Evolutionary conservation across 2,888 invertebrate genomes (phyloP), one percentile per base, ranked within the genome.

Genomic region (Lycaena phlaeas): DNA sequence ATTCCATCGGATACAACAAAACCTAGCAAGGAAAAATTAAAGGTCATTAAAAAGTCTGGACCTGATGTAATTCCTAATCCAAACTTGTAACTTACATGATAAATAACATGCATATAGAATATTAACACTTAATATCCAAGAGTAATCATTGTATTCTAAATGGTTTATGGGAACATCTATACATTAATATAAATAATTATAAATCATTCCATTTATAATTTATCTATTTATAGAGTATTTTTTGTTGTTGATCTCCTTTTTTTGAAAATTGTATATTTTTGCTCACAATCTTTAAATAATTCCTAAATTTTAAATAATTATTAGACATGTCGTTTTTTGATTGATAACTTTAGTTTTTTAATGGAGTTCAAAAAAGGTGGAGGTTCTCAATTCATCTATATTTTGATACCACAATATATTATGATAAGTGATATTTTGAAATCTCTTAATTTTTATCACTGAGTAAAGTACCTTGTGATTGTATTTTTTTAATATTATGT

Each of bases 1-100:
- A 86, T 88, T 44, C 74, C 77, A 2, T 72, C 76, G 0, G 88
- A 88, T 52, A 86, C 86, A 0, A 64, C 67, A 12, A 85, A 86
- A 41, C 87, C 88, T 1, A 64, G 64, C 50, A 75, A 77, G 44
- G 85, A 86, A 49, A 87, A 77, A 36, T 71, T 89, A 15, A 89
- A 87, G 67, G 87, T 89, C 2, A 88, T 89, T 42, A 88, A 82
- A 54, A 87, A 85, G 53, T 85, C 75, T 43, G 88, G 88, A 6
- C 85, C 85, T 1, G 60, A 70, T 14, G 85, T 82, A 52, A 85
- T 85, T 12, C 84, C 79, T 31, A 68, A 73, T 48, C 75, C 70
- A 44, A 59, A 64, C 41, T 43, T 64, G 48, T 72, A 68, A 65
- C 43, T 42, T 34, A 41, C 44, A 43, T 42, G 18, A 17, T 17